These are phyloP conservation scores for Chaenogobius annularis DNA, from an alignment of 2,113 vertebrate genomes.

Conservation along the genomic window DNA sequence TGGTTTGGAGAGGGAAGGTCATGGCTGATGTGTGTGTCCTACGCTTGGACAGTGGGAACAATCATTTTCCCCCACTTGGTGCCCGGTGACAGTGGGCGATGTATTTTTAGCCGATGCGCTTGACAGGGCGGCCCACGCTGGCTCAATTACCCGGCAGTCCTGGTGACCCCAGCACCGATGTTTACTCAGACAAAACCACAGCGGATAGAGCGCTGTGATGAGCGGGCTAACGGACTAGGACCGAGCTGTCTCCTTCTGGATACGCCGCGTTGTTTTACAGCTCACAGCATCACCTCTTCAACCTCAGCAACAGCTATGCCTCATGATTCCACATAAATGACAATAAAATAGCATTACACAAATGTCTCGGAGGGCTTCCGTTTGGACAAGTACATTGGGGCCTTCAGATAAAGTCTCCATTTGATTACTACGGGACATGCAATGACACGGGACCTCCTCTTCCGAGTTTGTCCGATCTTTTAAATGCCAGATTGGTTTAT, in stretches of 20 bases:
- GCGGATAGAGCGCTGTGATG: slow-evolving; percentile 79
- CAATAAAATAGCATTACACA: slow-evolving; percentile 64
- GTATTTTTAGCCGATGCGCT: slow-evolving; percentile 84
- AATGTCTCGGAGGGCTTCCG: slow-evolving; percentile 41
- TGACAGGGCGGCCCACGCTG: slow-evolving; percentile 82
- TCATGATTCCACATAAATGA: slow-evolving; percentile 67
- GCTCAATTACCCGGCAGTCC: slow-evolving; percentile 87
- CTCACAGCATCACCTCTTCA: slow-evolving; percentile 50
- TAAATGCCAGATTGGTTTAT: slow-evolving; percentile 77
- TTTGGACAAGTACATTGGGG: slow-evolving; percentile 42
- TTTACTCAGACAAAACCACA: slow-evolving; percentile 85
- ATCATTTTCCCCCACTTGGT: slow-evolving; percentile 88
- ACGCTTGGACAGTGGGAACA: slow-evolving; percentile 77
- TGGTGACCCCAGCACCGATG: slow-evolving; percentile 83
- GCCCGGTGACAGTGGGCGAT: slow-evolving; percentile 85
- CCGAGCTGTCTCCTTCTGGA: slow-evolving; percentile 67
- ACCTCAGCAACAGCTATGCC: slow-evolving; percentile 50
- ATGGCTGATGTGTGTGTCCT: slow-evolving; percentile 80
- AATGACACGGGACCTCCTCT: slow-evolving; percentile 60
- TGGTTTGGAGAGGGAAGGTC: slow-evolving; percentile 86
- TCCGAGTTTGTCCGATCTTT: slow-evolving; percentile 60
- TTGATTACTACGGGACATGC: slow-evolving; percentile 54
- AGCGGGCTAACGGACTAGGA: slow-evolving; percentile 78
- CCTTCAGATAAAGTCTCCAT: slow-evolving; percentile 45
- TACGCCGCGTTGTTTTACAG: slow-evolving; percentile 51